phyloP scores from a whole-genome alignment of 2,797 vertebrate species.

The Mallotus villosus region DNA sequence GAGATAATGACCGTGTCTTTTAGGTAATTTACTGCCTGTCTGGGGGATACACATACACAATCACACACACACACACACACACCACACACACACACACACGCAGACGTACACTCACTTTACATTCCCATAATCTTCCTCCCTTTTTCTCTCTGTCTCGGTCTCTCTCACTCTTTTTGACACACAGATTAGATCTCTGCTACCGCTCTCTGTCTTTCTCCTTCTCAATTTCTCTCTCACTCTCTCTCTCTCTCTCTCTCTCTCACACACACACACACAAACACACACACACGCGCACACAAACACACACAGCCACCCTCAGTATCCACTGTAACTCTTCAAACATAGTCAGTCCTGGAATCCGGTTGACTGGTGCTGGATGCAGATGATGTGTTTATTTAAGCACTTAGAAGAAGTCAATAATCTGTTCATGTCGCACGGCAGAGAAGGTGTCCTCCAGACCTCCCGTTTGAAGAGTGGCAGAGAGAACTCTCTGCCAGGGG shows the following conservation, averaged over 20 bases:
- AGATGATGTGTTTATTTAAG: constrained; percentile 62
- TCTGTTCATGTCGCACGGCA: constrained; percentile 60
- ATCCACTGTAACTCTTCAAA: constrained; percentile 8
- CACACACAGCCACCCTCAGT: constrained; percentile 2
- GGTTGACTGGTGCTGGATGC: constrained; percentile 45
- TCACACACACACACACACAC: constrained; percentile 5
- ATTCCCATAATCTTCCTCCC: too few species aligned
- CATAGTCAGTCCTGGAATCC: background rate
- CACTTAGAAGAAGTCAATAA: constrained; percentile 54
- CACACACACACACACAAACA: constrained; percentile 24
- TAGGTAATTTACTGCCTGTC: constrained; percentile 29
- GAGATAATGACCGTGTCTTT: constrained; percentile 38
- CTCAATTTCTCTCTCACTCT: too few species aligned
- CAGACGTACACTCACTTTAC: background rate
- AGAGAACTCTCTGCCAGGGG: constrained; percentile 61
- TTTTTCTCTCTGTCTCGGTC: constrained; percentile 13
- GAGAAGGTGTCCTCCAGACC: constrained; percentile 53
- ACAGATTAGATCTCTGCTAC: too few species aligned
- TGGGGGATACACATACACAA: background rate
- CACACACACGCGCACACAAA: constrained; percentile 16
- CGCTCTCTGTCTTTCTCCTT: too few species aligned
- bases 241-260: too few species aligned
- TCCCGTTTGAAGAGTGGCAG: constrained; percentile 64
- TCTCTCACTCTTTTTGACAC: too few species aligned
- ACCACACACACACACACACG: background rate